phyloP scores from a whole-genome alignment of 2,113 vertebrate genomes.

The Candoia aspera region DNA sequence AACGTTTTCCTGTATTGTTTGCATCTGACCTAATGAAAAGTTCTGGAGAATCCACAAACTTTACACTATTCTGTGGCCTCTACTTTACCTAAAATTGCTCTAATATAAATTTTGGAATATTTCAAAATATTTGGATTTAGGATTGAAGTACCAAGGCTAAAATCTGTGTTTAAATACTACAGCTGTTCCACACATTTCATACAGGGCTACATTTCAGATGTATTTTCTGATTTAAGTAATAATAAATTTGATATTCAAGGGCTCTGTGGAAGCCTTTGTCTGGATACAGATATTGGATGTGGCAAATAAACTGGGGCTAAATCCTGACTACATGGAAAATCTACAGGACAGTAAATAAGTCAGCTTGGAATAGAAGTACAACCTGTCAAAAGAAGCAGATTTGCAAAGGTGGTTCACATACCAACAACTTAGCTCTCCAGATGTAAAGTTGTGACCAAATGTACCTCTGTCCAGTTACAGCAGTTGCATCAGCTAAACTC shows the following conservation, averaged over 20 bases:
- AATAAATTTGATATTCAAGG: not conserved
- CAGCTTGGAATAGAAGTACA: too few species aligned
- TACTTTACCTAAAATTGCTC: not conserved
- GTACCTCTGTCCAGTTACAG: too few species aligned
- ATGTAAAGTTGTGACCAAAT: too few species aligned
- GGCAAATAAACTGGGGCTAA: too few species aligned
- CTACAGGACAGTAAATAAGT: too few species aligned
- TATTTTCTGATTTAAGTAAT: not conserved
- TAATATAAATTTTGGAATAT: not conserved
- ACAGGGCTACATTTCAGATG: not conserved
- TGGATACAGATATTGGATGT: too few species aligned
- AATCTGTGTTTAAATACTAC: not conserved
- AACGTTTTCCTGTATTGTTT: not conserved
- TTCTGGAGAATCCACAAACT: not conserved
- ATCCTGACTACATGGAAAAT: too few species aligned
- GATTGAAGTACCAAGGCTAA: not conserved
- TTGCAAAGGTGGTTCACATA: too few species aligned
- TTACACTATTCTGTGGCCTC: not conserved
- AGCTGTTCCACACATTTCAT: not conserved
- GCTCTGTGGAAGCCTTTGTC: not conserved
- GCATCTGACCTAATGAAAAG: not conserved
- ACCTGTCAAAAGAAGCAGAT: too few species aligned
- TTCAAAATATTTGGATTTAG: not conserved
- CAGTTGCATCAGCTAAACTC: too few species aligned
- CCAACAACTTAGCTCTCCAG: too few species aligned